Conservation (phyloP, 2,888 invertebrate species). For the Molanna angustata region DNA sequence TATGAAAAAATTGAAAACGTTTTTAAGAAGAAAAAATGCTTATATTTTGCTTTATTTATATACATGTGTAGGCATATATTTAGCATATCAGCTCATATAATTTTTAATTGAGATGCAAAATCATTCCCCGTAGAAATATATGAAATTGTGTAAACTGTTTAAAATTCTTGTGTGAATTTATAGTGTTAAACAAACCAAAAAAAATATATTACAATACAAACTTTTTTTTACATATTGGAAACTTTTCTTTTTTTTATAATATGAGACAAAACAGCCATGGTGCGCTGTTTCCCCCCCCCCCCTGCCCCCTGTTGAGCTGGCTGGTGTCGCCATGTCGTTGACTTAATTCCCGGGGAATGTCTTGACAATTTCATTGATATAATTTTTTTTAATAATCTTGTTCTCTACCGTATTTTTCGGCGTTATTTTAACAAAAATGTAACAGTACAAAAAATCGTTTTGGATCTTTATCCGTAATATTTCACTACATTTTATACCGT, state of each 20-base stretch:
- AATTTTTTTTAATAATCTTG: no score
- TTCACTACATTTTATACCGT: no score
- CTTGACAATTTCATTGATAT: no score
- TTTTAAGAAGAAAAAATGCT: constrained; percentile 3
- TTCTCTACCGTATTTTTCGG: not conserved
- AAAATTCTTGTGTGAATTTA: constrained; percentile 32
- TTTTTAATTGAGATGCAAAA: constrained; percentile 14
- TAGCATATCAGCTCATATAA: constrained; percentile 30
- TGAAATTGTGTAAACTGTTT: constrained; percentile 31
- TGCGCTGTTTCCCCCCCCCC: not conserved
- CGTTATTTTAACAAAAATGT: no score
- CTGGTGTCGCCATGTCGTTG: not conserved
- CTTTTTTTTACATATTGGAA: constrained; percentile 32
- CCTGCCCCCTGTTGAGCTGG: constrained; percentile 9
- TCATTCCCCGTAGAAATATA: constrained; percentile 30
- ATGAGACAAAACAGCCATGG: not conserved
- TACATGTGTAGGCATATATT: constrained; percentile 26
- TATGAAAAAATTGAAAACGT: constrained; percentile 1
- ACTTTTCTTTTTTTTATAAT: constrained; percentile 17
- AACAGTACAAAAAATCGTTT: no score
- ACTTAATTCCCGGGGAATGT: not conserved
- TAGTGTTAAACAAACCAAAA: constrained; percentile 29
- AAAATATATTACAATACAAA: constrained; percentile 24
- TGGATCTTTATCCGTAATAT: no score
- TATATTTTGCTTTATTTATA: constrained; percentile 19